These are phyloP conservation scores for Chloromyia formosa DNA, from an alignment of 2,888 invertebrate genomes.

Conservation along the genomic window DNA sequence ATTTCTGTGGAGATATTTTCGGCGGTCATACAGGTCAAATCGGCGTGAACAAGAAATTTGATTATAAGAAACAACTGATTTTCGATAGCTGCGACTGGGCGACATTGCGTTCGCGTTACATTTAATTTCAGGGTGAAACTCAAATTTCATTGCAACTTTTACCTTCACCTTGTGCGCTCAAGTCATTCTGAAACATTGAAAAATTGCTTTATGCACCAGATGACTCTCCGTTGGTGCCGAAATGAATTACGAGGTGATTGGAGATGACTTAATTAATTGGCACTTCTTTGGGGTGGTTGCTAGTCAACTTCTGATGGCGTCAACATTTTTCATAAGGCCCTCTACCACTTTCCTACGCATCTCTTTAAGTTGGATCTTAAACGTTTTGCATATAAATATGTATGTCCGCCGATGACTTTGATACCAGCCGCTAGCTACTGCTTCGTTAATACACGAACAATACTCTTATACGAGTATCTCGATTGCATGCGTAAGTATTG, in stretches of 20 bases:
- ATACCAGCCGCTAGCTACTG: not conserved
- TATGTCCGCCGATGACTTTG: too few species aligned
- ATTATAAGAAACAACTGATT: too few species aligned
- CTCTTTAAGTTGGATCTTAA: not conserved
- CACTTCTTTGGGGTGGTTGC: not conserved
- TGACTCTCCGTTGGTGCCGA: slow-evolving; percentile 17
- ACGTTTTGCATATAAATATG: slow-evolving; percentile 12
- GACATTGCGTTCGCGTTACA: too few species aligned
- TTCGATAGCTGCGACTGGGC: too few species aligned
- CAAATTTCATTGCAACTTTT: too few species aligned
- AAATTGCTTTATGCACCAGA: too few species aligned
- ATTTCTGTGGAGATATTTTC: too few species aligned
- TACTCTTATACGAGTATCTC: not conserved
- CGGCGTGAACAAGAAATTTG: too few species aligned
- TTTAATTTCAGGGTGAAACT: too few species aligned
- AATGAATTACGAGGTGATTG: slow-evolving; percentile 34
- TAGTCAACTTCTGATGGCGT: not conserved
- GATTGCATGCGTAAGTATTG: not conserved
- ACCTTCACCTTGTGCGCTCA: too few species aligned
- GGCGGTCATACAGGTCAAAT: too few species aligned
- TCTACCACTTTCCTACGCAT: not conserved
- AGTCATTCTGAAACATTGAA: too few species aligned
- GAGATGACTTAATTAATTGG: slow-evolving; percentile 3
- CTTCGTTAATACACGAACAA: not conserved
- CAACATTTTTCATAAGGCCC: slow-evolving; percentile 19